Conservation (phyloP, 2,113 vertebrate species). For the Epinephelus moara region DNA sequence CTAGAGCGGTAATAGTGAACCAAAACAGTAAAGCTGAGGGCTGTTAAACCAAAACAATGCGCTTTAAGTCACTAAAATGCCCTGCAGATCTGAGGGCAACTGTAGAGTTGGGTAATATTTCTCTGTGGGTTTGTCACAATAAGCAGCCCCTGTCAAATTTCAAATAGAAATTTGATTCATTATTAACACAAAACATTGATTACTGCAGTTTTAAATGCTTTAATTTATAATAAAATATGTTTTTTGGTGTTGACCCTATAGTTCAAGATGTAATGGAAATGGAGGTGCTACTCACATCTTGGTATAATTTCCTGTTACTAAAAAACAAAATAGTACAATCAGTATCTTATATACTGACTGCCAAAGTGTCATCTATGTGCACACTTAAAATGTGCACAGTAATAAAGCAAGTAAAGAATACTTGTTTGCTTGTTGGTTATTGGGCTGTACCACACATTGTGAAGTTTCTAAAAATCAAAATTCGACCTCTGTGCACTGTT, state of each 20-base stretch:
- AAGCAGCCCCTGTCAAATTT: not conserved
- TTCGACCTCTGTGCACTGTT: too few species aligned
- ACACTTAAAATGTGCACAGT: not conserved
- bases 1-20: too few species aligned
- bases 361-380: not conserved
- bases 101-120: not conserved
- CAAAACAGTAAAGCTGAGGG: too few species aligned
- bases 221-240: not conserved
- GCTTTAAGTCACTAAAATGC: not conserved
- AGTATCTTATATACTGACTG: not conserved
- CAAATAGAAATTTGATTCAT: not conserved
- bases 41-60: not conserved
- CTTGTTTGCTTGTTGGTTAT: slow-evolving; percentile 12
- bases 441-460: not conserved
- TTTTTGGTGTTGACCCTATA: too few species aligned
- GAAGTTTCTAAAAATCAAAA: too few species aligned
- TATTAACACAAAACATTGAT: not conserved
- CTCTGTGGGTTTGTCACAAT: not conserved
- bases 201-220: not conserved
- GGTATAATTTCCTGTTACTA: not conserved
- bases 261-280: not conserved
- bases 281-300: not conserved
- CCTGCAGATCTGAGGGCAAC: not conserved
- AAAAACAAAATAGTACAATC: not conserved
- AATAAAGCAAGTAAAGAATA: not conserved